phyloP scores from a whole-genome alignment of 2,113 vertebrate species.

The Periophthalmodon schlosseri region DNA sequence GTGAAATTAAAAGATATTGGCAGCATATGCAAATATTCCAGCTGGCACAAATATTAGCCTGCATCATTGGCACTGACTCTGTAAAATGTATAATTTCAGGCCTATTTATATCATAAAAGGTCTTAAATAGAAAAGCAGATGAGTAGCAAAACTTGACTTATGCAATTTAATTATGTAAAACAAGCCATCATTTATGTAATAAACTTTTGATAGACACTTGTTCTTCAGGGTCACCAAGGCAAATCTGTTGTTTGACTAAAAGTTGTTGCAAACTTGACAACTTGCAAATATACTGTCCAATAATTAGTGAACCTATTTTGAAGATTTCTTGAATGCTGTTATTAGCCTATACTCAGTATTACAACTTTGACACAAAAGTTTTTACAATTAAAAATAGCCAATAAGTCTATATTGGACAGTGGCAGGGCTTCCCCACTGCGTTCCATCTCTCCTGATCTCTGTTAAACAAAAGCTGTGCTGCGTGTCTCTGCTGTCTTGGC shows the following conservation, averaged over 20 bases:
- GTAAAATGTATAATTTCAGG: background rate
- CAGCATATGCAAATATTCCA: background rate
- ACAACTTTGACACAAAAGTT: background rate
- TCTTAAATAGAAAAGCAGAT: background rate
- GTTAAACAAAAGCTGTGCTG: background rate
- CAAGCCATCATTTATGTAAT: background rate
- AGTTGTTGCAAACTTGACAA: too few species aligned
- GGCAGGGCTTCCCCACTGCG: background rate
- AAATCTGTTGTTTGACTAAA: too few species aligned
- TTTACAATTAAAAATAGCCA: background rate
- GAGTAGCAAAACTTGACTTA: too few species aligned
- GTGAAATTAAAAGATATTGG: background rate
- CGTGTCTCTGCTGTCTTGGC: conserved; percentile 1
- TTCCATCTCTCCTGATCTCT: background rate
- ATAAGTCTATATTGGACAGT: background rate
- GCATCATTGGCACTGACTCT: background rate
- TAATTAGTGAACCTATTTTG: background rate
- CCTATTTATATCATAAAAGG: background rate
- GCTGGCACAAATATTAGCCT: background rate
- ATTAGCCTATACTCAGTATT: background rate
- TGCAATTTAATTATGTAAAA: background rate
- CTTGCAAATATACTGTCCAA: too few species aligned
- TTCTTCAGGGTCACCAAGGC: background rate
- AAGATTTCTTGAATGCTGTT: background rate
- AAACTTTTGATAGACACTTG: background rate